Conservation (phyloP, 2,797 vertebrate species). For the Tamandua tetradactyla region DNA sequence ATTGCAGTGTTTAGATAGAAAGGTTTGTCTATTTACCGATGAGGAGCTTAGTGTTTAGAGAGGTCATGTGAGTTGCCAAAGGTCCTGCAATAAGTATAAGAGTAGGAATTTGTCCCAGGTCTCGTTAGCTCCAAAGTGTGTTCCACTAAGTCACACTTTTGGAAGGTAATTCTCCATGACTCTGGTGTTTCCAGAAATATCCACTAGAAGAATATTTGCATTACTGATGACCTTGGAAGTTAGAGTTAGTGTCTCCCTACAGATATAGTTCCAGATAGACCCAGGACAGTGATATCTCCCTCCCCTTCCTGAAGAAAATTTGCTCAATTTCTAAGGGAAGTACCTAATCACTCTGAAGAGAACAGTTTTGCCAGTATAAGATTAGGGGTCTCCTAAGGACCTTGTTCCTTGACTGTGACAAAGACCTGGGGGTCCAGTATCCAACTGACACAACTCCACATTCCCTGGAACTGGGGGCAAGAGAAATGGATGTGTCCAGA, state of each 20-base stretch:
- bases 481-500: neutral
- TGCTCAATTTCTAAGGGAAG: neutral
- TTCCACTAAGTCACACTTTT: neutral
- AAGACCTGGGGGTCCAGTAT: fast-evolving
- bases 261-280: neutral
- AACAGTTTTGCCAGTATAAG: neutral
- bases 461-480: neutral
- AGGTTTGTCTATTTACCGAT: neutral
- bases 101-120: neutral
- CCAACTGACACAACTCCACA: fast-evolving
- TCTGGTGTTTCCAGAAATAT: neutral
- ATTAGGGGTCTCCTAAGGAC: neutral
- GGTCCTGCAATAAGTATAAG: neutral
- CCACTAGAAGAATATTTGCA: neutral
- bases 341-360: too few relatives aligned
- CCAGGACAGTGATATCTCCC: neutral
- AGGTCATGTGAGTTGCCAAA: neutral
- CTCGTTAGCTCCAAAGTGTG: neutral
- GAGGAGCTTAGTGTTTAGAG: neutral
- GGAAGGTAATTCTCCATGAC: neutral
- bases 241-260: neutral
- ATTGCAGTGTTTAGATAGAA: neutral
- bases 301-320: neutral
- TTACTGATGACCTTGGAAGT: neutral
- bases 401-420: neutral